A percentile compares a stretch with the other conserved stretches of the same genome.
Evolutionary conservation across 2,113 vertebrate species (phyloP).

Genomic region (Larimichthys crocea): DNA sequence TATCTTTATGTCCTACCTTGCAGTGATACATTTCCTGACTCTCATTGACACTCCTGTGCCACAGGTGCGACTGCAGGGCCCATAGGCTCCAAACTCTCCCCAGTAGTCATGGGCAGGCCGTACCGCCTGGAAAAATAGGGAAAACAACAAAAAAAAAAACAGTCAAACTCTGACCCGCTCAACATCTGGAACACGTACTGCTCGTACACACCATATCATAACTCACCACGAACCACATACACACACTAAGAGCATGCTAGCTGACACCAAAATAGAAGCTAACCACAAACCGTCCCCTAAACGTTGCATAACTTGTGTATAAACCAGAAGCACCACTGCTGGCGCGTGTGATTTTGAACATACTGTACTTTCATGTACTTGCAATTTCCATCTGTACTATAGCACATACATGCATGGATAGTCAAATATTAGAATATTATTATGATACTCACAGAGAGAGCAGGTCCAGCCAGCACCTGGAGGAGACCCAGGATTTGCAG

Average conservation of each 20-base stretch:
- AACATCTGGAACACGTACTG: slow-evolving; percentile 33
- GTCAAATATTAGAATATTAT: not conserved
- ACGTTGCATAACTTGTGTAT: slow-evolving; percentile 25
- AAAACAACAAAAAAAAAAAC: not conserved
- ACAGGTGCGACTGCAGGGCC: slow-evolving; percentile 83
- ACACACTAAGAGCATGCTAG: slow-evolving; percentile 35
- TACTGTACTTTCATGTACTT: slow-evolving; percentile 13
- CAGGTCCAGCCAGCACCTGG: slow-evolving; percentile 62
- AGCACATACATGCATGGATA: not conserved
- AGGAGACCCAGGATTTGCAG: slow-evolving; percentile 70
- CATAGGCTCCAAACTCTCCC: slow-evolving; percentile 77
- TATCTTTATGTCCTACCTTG: slow-evolving; percentile 59
- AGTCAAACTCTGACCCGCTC: not conserved
- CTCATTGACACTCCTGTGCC: slow-evolving; percentile 79
- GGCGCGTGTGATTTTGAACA: slow-evolving; percentile 18
- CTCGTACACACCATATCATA: slow-evolving; percentile 31
- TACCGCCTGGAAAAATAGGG: slow-evolving; percentile 45
- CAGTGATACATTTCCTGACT: slow-evolving; percentile 77
- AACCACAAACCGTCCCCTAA: slow-evolving; percentile 43
- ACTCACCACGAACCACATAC: slow-evolving; percentile 24
- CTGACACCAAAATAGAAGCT: slow-evolving; percentile 40
- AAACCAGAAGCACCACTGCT: slow-evolving; percentile 1
- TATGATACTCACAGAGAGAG: slow-evolving; percentile 67
- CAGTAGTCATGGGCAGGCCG: slow-evolving; percentile 72
- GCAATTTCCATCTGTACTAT: not conserved